Evolutionary conservation across 2,797 vertebrate genomes (phyloP), one percentile per base, ranked within the genome.

Genomic region (Oryzias sinensis): DNA sequence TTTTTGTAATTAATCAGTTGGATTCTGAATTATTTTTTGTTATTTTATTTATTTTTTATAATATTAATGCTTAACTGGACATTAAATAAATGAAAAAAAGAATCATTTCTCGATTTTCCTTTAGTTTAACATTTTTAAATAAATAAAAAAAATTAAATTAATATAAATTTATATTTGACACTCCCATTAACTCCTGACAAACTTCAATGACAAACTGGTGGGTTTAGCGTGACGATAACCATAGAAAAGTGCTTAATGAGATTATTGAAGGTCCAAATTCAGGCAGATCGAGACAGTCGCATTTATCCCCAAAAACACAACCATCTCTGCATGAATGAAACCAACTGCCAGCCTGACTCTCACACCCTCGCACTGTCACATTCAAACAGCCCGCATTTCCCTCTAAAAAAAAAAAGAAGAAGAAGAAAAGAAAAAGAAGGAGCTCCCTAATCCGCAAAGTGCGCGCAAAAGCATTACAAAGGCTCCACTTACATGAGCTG

Each of bases 401-500:
- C 33, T 37, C 33, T 11, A 73, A 50, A 20, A 42, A 27, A 17
- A 25, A 29, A 47, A 2, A 14, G 18, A 45, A 14, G 15, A 50
- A 42, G 16, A 27, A 18, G 14, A 25, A 43, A 43, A 56, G 2
- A 33, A 33, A 47, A 15, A 24, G 33, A 49, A 20, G 40, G 5
- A 18, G 3, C 33, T 2, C 17, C 14, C 29, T 53, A 37, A 61
- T 59, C 57, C 29, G 43, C 43, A 47, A 24, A 57, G 9, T 43
- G 59, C 20, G 51, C 13, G 9, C 45, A 53, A 73, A 25, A 14
- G 69, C 76, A 84, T 82, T 76, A 85, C 1, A 43, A 7, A 14
- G 20, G 43, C 20, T 53, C 8, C 47, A 98, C 96, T 97, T 91
- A 98, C 96, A 94, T 93, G 86, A 91, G 88, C 73, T 94, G 87